Base-by-base conservation (phyloP, 1,140 invertebrate genomes). In the Caerostris extrusa region DNA sequence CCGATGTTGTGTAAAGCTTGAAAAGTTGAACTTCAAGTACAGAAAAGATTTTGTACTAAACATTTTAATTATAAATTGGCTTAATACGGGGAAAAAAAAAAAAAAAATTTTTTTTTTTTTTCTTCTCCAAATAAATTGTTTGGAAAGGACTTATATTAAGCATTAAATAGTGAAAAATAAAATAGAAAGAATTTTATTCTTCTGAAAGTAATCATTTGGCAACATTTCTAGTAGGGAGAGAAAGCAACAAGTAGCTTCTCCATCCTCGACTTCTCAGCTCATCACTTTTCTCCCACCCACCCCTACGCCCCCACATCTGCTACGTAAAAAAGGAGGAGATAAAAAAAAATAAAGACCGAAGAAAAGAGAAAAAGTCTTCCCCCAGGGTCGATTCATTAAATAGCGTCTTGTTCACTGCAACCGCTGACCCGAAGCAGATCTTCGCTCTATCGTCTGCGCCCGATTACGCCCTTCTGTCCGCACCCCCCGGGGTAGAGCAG, bases 341-440 rank as follows among this genome's bases (percentile, higher is more conserved):
- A 71, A 10, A 34, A 50, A 71, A 71, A 77, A 77, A 34, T 34
- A 34, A 71, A 34, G 50, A 19, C 3, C 2, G 67, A 71, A 10
- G 10, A 50, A 71, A 71, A 77, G 50, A 53, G 0, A 3, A 50
- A 12, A 53, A 10, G 7, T 34, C 50, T 50, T 50, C 12, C 69
- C 71, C 71, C 12, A 14, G 71, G 71, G 50, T 8, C 34, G 71
- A 77, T 77, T 50, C 34, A 77, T 77, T 77, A 67, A n/a, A 10
- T 8, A 77, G 34, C 71, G 34, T 77, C 71, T 77, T 77, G 71
- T 77, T 77, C 71, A 50, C 34, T 12, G 71, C 50, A 50, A 50
- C 71, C 71, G 34, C 34, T 77, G 71, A 77, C 71, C 71, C 71
- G 71, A 77, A 77, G 71, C 71, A 77, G 71, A 77, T 77, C 71